A percentile compares a stretch with the other conserved stretches of the same genome.
These are phyloP conservation scores for Psilopogon haemacephalus DNA, from an alignment of 2,113 vertebrate species.

Conservation along the genomic window DNA sequence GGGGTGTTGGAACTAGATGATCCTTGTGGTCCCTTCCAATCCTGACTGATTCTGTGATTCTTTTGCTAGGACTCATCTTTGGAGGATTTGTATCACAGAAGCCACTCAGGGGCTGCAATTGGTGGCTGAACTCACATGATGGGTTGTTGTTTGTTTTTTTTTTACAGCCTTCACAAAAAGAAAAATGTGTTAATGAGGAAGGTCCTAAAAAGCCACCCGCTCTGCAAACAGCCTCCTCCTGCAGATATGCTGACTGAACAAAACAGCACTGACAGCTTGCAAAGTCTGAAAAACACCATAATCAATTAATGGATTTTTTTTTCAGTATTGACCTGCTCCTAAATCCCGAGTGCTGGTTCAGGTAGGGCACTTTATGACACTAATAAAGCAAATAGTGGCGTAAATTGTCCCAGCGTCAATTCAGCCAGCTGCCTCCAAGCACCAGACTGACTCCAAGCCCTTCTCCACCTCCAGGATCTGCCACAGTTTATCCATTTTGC, in stretches of 20 bases:
- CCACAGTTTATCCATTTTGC: background rate
- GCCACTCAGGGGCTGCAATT: fast-evolving
- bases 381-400: background rate
- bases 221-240: background rate
- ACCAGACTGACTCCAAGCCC: background rate
- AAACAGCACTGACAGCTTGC: background rate
- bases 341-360: background rate
- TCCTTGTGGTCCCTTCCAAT: too few relatives aligned
- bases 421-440: background rate
- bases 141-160: too few relatives aligned
- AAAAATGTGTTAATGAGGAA: background rate
- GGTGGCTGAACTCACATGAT: background rate
- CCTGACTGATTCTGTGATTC: too few relatives aligned
- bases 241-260: background rate
- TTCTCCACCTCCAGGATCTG: fast-evolving
- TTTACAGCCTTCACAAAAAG: background rate
- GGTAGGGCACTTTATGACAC: background rate
- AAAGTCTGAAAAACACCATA: background rate
- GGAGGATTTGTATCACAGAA: background rate
- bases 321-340: background rate
- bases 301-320: conserved; percentile 13
- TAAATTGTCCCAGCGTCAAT: background rate
- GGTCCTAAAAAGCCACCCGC: background rate
- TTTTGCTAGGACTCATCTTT: background rate
- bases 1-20: too few relatives aligned